These are phyloP conservation scores for Meloe dianella DNA, from an alignment of 2,888 invertebrate genomes.

Conservation along the genomic window DNA sequence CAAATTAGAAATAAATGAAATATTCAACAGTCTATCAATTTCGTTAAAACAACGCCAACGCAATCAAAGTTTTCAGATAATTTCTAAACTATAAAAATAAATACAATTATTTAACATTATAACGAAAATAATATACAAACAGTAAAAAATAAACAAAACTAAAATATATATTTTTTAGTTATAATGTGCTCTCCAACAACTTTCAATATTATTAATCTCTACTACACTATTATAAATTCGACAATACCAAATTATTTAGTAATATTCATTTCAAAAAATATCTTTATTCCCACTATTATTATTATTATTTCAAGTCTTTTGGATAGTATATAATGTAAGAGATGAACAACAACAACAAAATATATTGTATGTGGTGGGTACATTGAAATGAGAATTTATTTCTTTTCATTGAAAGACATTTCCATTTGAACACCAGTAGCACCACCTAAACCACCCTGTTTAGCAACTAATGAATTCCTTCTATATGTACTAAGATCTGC, in stretches of 20 bases:
- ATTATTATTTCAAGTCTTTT: background rate
- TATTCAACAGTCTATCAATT: background rate
- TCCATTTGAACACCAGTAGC: conserved; percentile 76
- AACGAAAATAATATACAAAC: conserved; percentile 2
- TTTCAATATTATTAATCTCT: background rate
- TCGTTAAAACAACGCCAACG: background rate
- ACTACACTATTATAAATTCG: background rate
- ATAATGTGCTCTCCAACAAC: background rate
- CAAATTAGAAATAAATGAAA: background rate
- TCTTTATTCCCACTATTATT: background rate
- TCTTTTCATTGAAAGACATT: conserved; percentile 39
- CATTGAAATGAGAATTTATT: background rate
- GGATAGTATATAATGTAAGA: background rate
- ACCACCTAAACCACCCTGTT: conserved; percentile 39
- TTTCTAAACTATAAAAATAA: background rate
- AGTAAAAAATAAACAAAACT: background rate
- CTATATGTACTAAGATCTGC: conserved; percentile 58
- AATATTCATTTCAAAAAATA: conserved; percentile 3
- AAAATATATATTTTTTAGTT: background rate
- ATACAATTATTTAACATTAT: conserved; percentile 1
- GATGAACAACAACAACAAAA: background rate
- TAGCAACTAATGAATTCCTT: conserved; percentile 71
- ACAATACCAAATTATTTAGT: background rate
- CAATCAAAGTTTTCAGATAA: background rate
- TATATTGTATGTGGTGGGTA: background rate